Evolutionary conservation across 1,140 invertebrate genomes (phyloP).

Genomic region (Drosophila equinoxialis): DNA sequence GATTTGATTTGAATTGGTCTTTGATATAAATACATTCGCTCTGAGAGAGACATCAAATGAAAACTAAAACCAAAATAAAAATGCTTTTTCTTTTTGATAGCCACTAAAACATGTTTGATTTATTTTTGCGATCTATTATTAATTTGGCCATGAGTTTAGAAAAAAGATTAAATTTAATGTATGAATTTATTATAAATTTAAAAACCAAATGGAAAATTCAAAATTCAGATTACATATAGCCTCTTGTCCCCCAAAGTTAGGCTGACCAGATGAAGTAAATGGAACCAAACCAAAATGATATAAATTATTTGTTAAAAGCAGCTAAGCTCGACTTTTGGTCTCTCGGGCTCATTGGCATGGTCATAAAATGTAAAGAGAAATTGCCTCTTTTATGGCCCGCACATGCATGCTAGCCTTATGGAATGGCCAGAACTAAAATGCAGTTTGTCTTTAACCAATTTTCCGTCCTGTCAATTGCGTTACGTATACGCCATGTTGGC

Average conservation of each 20-base stretch:
- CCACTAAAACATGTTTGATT: too few species aligned
- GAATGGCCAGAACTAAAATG: constrained; percentile 13
- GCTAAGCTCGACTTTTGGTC: constrained; percentile 1
- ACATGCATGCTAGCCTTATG: constrained; percentile 19
- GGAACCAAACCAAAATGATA: background rate
- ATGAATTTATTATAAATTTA: too few species aligned
- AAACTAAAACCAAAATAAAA: too few species aligned
- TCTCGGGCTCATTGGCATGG: background rate
- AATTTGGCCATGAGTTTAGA: too few species aligned
- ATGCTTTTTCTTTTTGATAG: too few species aligned
- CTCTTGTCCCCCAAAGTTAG: background rate
- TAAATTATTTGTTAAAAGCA: constrained; percentile 9
- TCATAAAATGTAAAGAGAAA: constrained; percentile 2
- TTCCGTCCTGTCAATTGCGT: constrained; percentile 15
- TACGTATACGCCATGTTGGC: constrained; percentile 23
- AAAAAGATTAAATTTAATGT: too few species aligned
- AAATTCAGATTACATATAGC: too few species aligned
- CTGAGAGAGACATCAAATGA: too few species aligned
- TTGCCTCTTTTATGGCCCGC: constrained; percentile 4
- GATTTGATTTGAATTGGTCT: too few species aligned
- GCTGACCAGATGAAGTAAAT: background rate
- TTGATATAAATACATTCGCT: too few species aligned
- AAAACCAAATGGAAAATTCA: too few species aligned
- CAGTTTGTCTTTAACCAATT: constrained; percentile 13
- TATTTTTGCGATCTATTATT: too few species aligned